Evolutionary conservation across 2,888 invertebrate species (phyloP).

Genomic region (Heliconius hortense): DNA sequence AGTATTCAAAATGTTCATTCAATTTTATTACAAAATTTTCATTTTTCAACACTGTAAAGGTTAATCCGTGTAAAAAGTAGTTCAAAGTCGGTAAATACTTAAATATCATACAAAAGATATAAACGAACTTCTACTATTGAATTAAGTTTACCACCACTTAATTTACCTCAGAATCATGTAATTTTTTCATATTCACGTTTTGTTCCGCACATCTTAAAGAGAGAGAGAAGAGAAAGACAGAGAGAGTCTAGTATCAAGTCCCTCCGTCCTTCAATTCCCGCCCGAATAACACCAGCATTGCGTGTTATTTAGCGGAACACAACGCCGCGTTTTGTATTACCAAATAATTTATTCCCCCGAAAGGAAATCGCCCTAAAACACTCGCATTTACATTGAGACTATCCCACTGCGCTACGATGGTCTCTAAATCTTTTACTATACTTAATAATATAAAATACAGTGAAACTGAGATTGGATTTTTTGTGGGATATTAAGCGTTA

Average conservation of each 20-base stretch:
- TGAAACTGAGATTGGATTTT: conserved; percentile 9
- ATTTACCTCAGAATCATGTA: background rate
- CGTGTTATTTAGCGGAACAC: background rate
- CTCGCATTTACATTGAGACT: background rate
- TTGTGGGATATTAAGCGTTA: conserved; percentile 39
- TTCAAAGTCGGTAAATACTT: background rate
- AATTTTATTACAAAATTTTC: background rate
- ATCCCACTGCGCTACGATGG: background rate
- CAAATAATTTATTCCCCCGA: background rate
- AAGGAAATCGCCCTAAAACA: background rate
- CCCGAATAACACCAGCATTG: background rate
- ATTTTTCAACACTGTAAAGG: background rate
- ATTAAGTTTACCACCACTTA: conserved; percentile 1
- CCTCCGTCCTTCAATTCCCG: background rate
- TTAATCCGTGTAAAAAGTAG: background rate
- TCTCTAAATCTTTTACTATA: background rate
- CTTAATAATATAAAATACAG: background rate
- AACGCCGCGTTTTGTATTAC: background rate
- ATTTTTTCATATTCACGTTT: background rate
- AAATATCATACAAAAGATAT: background rate
- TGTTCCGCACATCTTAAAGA: background rate
- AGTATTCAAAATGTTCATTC: background rate
- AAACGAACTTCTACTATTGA: background rate
- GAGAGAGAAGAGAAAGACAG: no score
- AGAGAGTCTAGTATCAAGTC: background rate